Base-by-base conservation (phyloP, 2,888 invertebrate species). In the Ernsta delagoae region DNA sequence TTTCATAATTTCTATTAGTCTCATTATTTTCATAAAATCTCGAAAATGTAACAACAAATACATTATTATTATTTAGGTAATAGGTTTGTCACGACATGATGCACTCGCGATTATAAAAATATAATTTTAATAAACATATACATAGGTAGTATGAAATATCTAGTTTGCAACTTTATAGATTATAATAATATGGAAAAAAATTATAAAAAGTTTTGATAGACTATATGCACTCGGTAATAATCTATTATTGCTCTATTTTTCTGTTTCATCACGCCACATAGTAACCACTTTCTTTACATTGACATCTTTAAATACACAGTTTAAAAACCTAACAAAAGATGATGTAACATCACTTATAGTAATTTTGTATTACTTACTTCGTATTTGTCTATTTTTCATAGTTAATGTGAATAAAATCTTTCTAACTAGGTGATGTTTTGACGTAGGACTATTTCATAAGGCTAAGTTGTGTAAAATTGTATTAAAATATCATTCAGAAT, bases 401-500 rank as follows among this genome's bases (percentile, higher is more conserved):
- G 72, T 81, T 60, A 79, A 77, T 78, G 79, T 86, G 83, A 83
- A 79, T 85, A 83, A 81, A 84, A 82, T 79, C 79, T 79, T 77
- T 80, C 78, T 83, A 86, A 73, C 79, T 86, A 87, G 72, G 81
- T 85, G 84, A 85, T 82, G 78, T 77, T 81, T 86, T 77, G 80
- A 85, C 77, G 78, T 84, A 80, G 74, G 81, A 76, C 76, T 83
- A 82, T 84, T 83, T 81, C 77, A 82, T 86, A 86, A 77, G 79
- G 79, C 85, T 87, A 86, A 84, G 36, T 36, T 82, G 84, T 82
- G 85, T 90, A 88, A 86, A 86, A 80, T 77, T 83, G 79, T 90
- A 91, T 84, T 89, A 90, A 89, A 90, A 90, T 89, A 88, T 88
- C 88, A 88, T 90, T 89, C 89, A 89, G 84, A 88, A 87, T 85